Percentiles rank a stretch among this genome's conserved stretches.
Evolutionary conservation across 2,113 vertebrate species (phyloP).

Genomic region (Sakesphorus luctuosus): DNA sequence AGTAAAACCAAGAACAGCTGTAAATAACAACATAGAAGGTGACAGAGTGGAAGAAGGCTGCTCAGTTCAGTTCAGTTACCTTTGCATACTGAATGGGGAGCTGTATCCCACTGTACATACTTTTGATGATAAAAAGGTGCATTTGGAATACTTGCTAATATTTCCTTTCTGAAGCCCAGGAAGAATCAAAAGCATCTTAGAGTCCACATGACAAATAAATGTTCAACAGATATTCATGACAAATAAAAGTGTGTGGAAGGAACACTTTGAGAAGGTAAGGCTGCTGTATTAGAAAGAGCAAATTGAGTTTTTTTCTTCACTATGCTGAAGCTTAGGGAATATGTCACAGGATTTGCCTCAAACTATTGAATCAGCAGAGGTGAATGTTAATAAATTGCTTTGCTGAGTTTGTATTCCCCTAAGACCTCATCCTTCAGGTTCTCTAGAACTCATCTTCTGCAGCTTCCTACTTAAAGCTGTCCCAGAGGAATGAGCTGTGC

Average conservation of each 20-base stretch:
- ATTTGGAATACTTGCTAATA: background rate
- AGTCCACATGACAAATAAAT: background rate
- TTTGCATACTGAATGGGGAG: background rate
- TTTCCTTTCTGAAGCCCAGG: background rate
- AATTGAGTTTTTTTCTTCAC: background rate
- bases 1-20: background rate
- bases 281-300: background rate
- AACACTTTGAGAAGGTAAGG: background rate
- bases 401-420: background rate
- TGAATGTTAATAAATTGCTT: background rate
- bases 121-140: background rate
- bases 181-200: background rate
- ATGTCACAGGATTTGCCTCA: background rate
- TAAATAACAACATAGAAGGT: background rate
- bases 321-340: background rate
- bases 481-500: background rate
- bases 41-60: background rate
- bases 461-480: background rate
- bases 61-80: background rate
- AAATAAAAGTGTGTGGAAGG: background rate
- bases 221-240: background rate
- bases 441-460: background rate
- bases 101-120: background rate
- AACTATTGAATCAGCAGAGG: background rate
- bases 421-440: background rate